Conservation (phyloP, 2,888 invertebrate species). For the Epinotia bilunana region DNA sequence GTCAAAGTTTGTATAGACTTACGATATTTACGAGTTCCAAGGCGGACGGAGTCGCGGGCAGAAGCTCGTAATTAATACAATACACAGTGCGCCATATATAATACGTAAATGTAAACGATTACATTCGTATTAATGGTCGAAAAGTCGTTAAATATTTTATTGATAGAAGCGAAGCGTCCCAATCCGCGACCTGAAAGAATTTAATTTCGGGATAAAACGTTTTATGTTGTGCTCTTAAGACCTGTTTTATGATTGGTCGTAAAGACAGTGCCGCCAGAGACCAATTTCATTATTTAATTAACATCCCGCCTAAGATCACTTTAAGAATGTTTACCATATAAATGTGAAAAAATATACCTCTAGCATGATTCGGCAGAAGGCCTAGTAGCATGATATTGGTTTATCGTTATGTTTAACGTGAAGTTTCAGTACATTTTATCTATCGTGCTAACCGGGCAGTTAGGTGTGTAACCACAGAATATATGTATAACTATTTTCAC, state of each 20-base stretch:
- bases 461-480: neutral
- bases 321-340: constrained; percentile 46
- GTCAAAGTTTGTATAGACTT: too few relatives aligned
- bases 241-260: constrained; percentile 78
- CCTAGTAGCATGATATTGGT: too few relatives aligned
- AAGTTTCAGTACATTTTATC: neutral
- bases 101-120: neutral
- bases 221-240: constrained; percentile 73
- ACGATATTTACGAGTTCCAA: too few relatives aligned
- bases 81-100: neutral
- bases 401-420: too few relatives aligned
- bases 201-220: constrained; percentile 68
- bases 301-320: constrained; percentile 62
- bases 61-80: too few relatives aligned
- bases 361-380: neutral
- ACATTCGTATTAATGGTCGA: neutral
- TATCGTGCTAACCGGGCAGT: too few relatives aligned
- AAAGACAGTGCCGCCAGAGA: constrained; percentile 70
- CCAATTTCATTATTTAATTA: constrained; percentile 79
- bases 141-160: constrained; percentile 36
- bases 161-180: constrained; percentile 39
- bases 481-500: neutral
- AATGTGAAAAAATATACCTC: neutral
- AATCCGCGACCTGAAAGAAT: constrained; percentile 63
- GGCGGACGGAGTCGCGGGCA: too few relatives aligned